Conservation (phyloP, 2,113 vertebrate genomes). For the Brachypteracias leptosomus region DNA sequence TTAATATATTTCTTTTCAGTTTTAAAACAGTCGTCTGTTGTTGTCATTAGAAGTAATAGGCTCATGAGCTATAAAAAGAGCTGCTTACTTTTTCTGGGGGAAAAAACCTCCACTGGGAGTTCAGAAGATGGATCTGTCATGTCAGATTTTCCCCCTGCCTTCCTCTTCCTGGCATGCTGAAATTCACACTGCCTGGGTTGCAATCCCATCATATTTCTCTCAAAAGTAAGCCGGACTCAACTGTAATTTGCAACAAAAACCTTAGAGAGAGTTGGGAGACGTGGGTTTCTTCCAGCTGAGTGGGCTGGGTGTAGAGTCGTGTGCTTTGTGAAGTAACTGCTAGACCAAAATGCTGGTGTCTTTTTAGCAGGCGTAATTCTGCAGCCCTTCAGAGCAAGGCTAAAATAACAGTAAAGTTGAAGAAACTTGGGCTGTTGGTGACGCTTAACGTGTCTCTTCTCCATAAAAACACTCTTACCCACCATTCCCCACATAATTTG, state of each 20-base stretch:
- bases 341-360: background rate
- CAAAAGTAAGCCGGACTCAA: background rate
- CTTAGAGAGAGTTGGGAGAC: background rate
- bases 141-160: background rate
- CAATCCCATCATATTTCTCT: background rate
- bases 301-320: background rate
- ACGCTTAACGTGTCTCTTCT: background rate
- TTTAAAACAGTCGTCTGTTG: slow-evolving; percentile 19
- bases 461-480: background rate
- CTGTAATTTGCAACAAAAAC: background rate
- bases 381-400: background rate
- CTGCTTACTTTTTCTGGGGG: background rate
- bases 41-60: background rate
- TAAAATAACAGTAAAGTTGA: background rate
- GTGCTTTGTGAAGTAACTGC: fast-evolving
- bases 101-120: background rate
- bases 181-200: background rate
- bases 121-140: background rate
- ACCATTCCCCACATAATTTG: background rate
- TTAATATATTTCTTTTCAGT: background rate
- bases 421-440: background rate
- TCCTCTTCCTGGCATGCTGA: background rate
- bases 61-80: slow-evolving; percentile 2
- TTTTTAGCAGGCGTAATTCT: background rate
- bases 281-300: background rate